A percentile compares a stretch with the other conserved stretches of the same genome.
These are phyloP conservation scores for Aplidium turbinatum DNA, from an alignment of 23 tunicate species.

Conservation along the genomic window DNA sequence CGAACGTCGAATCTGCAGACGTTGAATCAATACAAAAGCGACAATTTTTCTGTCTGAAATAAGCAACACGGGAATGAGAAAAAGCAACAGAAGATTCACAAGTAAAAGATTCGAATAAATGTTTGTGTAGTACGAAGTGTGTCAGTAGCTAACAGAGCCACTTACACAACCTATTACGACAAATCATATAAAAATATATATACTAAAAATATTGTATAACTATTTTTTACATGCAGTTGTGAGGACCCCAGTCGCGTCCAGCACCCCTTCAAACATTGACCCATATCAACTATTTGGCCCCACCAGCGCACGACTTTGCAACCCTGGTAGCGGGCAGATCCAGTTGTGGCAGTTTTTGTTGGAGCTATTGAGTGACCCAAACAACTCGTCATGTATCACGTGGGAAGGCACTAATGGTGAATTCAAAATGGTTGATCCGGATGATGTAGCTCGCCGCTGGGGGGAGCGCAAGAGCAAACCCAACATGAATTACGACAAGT, in stretches of 20 bases:
- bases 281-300: slow-evolving; percentile 84
- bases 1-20: no score
- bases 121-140: no score
- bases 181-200: no score
- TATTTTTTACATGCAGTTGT: no score
- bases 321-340: slow-evolving; percentile 92
- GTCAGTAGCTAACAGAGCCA: no score
- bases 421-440: slow-evolving; percentile 98
- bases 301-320: slow-evolving; percentile 78
- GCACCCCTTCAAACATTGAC: slow-evolving; percentile 42
- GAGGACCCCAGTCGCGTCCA: not conserved
- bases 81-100: no score
- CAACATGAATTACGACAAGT: slow-evolving; percentile 96
- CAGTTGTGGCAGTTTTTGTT: slow-evolving; percentile 92
- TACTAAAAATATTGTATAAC: no score
- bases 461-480: slow-evolving; percentile 98
- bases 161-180: no score
- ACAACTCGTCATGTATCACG: slow-evolving; percentile 67
- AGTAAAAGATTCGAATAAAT: no score
- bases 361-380: slow-evolving; percentile 78
- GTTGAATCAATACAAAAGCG: no score
- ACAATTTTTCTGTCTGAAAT: no score
- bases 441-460: slow-evolving; percentile 97
- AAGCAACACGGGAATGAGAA: no score
- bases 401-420: slow-evolving; percentile 98